Evolutionary conservation across 2,797 vertebrate species (phyloP), one percentile per base, ranked within the genome.

Genomic region (Chiroxiphia lanceolata): DNA sequence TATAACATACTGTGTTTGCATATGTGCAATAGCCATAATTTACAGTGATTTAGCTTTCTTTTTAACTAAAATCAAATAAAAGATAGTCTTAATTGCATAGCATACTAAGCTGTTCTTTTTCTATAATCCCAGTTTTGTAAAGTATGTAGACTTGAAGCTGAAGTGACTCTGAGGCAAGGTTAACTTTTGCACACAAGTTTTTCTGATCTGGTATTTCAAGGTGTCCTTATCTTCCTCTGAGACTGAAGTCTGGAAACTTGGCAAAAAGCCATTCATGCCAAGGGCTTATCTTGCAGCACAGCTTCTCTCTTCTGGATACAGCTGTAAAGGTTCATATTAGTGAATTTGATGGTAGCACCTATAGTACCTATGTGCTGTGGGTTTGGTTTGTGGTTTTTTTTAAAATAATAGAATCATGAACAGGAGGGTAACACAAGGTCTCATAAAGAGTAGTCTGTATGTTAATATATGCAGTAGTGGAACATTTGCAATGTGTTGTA

Each of bases 131-230:
- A 20, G 47, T 59, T 90, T 70, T 29, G 16, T 64, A 47, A 81
- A 78, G 36, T 13, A 36, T 6, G 3, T 61, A 59, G 68, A 61
- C 16, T 72, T 77, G 71, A 87, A 77, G 45, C 34, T 74, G 33
- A 79, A 87, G 26, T 56, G 57, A 71, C 38, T 87, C 40, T 53
- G 56, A 91, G 70, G 34, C 56, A 75, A 69, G 38, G 48, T 83
- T 86, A 47, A 53, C 33, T 91, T 93, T 18, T 53, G 40, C 44
- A 68, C 13, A 26, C 3, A 29, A 42, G 57, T 78, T 77, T 76
- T 90, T 87, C 69, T 91, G 50, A 67, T 83, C 22, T 79, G 74
- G n/a, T 70, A 56, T 89, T 94, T 93, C 92, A 91, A 79, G 75
- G 84, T 95, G 81, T 82, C 83, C 74, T 93, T 89, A 45, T 51